These are phyloP conservation scores for Adelges cooleyi DNA, from an alignment of 1,140 invertebrate species.

Conservation along the genomic window DNA sequence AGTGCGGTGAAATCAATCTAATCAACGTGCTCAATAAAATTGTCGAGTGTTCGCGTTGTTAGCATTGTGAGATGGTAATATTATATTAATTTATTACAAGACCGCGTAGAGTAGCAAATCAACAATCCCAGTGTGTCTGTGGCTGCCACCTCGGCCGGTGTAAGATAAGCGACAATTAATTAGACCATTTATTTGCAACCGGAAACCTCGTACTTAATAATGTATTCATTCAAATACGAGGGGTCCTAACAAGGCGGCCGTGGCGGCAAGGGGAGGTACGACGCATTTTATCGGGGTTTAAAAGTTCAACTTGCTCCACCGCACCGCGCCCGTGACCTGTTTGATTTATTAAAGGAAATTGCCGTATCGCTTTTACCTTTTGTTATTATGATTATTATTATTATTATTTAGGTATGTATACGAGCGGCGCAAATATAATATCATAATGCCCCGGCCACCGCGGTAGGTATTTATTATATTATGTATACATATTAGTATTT, in stretches of 20 bases:
- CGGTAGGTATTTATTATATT: no score
- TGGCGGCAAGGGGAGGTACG: background rate
- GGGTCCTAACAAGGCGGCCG: background rate
- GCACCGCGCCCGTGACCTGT: slow-evolving; percentile 13
- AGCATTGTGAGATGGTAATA: no score
- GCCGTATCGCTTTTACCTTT: slow-evolving; percentile 5
- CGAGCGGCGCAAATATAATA: no score
- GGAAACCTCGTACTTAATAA: slow-evolving; percentile 5
- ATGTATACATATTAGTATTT: background rate
- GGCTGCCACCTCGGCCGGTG: background rate
- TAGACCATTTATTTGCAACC: background rate
- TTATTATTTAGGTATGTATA: no score
- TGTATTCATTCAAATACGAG: slow-evolving; percentile 23
- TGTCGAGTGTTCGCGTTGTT: no score
- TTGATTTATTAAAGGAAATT: slow-evolving; percentile 21
- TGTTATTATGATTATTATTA: background rate
- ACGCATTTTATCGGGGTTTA: slow-evolving; percentile 5
- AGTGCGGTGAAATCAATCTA: no score
- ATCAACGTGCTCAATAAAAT: no score
- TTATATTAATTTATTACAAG: no score
- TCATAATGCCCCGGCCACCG: no score
- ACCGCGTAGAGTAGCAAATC: no score
- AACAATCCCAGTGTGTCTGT: no score
- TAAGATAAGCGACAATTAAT: slow-evolving; percentile 17
- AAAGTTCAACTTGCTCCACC: slow-evolving; percentile 1